These are phyloP conservation scores for Oreochromis aureus DNA, from an alignment of 2,113 vertebrate species.

Conservation along the genomic window DNA sequence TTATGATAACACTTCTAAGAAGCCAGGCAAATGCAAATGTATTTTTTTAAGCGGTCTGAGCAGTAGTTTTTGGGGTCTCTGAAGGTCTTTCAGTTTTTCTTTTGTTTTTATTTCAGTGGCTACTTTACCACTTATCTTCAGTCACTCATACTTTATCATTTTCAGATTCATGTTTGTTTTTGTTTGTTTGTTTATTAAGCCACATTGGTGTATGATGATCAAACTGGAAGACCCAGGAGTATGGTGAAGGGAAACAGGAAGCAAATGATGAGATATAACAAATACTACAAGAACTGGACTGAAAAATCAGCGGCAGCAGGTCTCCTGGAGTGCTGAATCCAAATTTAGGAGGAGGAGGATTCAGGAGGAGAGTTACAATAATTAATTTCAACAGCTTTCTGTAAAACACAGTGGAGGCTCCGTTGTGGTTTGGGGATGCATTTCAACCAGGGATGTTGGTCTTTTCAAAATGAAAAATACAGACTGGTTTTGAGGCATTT, in stretches of 20 bases:
- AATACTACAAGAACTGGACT: background rate
- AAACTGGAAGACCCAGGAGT: background rate
- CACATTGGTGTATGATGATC: background rate
- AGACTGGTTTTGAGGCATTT: background rate
- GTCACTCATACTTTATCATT: background rate
- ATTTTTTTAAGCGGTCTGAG: rapidly evolving
- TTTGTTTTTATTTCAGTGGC: rapidly evolving
- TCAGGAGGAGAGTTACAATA: background rate
- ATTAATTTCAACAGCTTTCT: background rate
- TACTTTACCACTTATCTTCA: background rate
- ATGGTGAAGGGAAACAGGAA: background rate
- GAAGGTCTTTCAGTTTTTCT: rapidly evolving
- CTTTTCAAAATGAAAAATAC: background rate
- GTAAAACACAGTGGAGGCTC: background rate
- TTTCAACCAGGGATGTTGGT: background rate
- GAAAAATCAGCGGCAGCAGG: background rate
- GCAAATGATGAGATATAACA: background rate
- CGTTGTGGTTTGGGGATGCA: background rate
- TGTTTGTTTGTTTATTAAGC: background rate
- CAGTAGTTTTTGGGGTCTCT: background rate
- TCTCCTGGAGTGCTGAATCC: background rate
- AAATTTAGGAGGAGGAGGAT: background rate
- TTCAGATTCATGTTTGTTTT: background rate
- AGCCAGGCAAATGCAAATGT: rapidly evolving
- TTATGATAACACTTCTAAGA: background rate